These are phyloP conservation scores for Ichneumon xanthorius DNA, from an alignment of 2,888 invertebrate species.

Conservation along the genomic window DNA sequence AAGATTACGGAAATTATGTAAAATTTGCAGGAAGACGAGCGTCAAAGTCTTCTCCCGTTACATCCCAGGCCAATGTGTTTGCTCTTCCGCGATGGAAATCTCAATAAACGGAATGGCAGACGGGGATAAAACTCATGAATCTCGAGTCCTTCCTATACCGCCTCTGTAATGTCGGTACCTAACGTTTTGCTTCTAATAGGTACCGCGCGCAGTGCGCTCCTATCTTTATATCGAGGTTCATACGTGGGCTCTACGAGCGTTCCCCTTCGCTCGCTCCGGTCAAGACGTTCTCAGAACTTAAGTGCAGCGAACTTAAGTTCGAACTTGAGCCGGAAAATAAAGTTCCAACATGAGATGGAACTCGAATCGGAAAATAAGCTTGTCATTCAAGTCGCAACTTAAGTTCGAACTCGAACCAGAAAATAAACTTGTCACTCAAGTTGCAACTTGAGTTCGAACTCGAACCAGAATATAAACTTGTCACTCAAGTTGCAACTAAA, in stretches of 20 bases:
- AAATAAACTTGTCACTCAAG: no score
- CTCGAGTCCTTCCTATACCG: conserved; percentile 5
- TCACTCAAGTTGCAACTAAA: no score
- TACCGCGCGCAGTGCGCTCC: conserved; percentile 36
- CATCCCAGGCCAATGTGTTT: background rate
- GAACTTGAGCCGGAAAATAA: background rate
- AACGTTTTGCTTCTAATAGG: conserved; percentile 31
- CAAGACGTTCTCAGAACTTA: conserved; percentile 53
- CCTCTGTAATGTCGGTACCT: background rate
- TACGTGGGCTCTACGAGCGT: conserved; percentile 62
- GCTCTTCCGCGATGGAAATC: conserved; percentile 20
- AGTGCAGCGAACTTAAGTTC: background rate
- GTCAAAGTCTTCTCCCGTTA: conserved; percentile 5
- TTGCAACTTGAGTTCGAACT: no score
- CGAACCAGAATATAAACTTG: no score
- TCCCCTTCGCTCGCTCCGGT: conserved; percentile 66
- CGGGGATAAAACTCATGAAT: conserved; percentile 2
- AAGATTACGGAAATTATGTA: background rate
- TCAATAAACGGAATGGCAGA: background rate
- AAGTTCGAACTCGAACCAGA: no score
- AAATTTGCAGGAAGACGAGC: conserved; percentile 4
- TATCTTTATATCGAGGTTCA: conserved; percentile 59
- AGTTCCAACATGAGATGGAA: no score
- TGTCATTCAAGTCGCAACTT: no score
- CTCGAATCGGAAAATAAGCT: no score